Evolutionary conservation across 2,888 invertebrate genomes (phyloP), one percentile per base, ranked within the genome.

Genomic region (Lepidochrysops patricia): DNA sequence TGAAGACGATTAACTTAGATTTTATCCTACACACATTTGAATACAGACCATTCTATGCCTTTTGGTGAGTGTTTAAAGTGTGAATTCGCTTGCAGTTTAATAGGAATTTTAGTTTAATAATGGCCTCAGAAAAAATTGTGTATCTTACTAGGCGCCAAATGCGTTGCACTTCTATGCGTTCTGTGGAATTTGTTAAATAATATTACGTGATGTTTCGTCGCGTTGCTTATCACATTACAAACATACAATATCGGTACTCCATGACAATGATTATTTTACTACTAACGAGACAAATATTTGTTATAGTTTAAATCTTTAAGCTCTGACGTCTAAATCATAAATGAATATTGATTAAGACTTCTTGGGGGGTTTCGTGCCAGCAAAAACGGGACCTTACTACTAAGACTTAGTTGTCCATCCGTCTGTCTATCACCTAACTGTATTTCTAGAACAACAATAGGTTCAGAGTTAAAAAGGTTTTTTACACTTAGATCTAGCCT

Each of bases 111-210:
- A 80, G 78, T 79, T 81, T 81, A 79, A 80, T 85, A 84, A 82
- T 82, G 79, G 54, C 29, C 9, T 72, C 78, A 73, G 70, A 75
- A 77, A 84, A 72, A 83, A 73, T 74, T 76, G 73, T 78, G 79
- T 81, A 81, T 83, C 83, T 82, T 71, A 73, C 73, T 78, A 82
- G 85, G 86, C 86, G 87, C 85, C 86, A 84, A 86, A 85, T 82
- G 84, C 74, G 81, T 73, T 82, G 82, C 81, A 81, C 73, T 79
- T 73, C 75, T 76, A 74, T 72, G 72, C 75, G 69, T 72, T 79
- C 73, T 74, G 72, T 72, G 70, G 73, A 79, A 77, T 77, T 79
- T 75, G 71, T 73, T 77, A 69, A 70, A 68, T 68, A 54, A 32
- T 60, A 15, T 60, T 57, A 68, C 75, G 72, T 70, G 72, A 69